A percentile compares a stretch with the other conserved stretches of the same genome.
phyloP scores from a whole-genome alignment of 2,888 invertebrate species.

The Anorthoa munda region DNA sequence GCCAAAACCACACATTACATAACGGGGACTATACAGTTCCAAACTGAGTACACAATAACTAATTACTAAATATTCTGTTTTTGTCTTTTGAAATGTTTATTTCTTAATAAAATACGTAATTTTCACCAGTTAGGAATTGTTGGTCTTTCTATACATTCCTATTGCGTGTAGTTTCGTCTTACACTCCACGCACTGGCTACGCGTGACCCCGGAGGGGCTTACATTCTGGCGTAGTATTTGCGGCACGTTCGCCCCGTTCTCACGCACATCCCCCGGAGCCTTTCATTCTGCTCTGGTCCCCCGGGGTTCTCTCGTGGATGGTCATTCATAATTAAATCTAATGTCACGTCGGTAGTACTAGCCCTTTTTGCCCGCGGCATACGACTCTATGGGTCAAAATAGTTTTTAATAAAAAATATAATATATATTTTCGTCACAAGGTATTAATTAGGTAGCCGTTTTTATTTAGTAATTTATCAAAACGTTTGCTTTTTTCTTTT shows the following conservation, averaged over 20 bases:
- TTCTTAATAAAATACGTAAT: too few species aligned
- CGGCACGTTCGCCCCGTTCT: constrained; percentile 13
- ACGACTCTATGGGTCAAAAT: not conserved
- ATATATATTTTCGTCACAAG: too few species aligned
- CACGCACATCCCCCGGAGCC: constrained; percentile 5
- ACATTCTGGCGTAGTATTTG: constrained; percentile 16
- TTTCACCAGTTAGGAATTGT: not conserved
- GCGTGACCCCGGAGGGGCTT: constrained; percentile 12
- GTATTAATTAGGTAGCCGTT: not conserved
- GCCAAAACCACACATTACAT: too few species aligned
- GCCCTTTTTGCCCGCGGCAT: not conserved
- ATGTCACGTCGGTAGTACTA: constrained; percentile 15
- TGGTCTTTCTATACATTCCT: not conserved
- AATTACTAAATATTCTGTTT: not conserved
- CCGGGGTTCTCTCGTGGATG: not conserved
- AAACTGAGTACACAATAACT: too few species aligned
- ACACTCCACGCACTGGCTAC: constrained; percentile 13
- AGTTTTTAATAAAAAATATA: not conserved
- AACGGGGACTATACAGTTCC: too few species aligned
- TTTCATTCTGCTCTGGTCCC: not conserved
- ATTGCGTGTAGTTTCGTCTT: not conserved
- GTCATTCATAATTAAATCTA: constrained; percentile 36
- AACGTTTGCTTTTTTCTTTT: not conserved
- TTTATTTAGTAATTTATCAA: not conserved
- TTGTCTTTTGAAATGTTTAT: not conserved